Evolutionary conservation across 1,140 invertebrate genomes (phyloP).

Genomic region (Heliothis subflexa): DNA sequence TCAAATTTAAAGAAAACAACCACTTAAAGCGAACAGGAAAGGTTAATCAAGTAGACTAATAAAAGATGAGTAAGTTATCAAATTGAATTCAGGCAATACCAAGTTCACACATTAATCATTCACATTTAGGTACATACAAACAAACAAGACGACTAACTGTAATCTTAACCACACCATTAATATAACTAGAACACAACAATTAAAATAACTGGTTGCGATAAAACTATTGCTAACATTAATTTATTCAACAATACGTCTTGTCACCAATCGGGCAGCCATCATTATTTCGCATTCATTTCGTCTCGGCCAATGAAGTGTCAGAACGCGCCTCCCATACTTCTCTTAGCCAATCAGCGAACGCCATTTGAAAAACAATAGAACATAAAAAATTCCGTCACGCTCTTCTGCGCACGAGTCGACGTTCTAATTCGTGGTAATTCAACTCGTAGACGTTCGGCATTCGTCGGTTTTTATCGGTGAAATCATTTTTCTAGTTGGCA

Average conservation of each 20-base stretch:
- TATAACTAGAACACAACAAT: constrained; percentile 51
- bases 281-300: constrained; percentile 79
- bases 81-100: neutral
- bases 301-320: constrained; percentile 66
- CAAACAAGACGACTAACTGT: constrained; percentile 48
- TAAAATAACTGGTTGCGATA: constrained; percentile 53
- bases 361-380: constrained; percentile 85
- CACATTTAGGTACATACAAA: constrained; percentile 23
- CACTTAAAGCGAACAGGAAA: neutral
- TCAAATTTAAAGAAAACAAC: neutral
- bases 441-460: constrained; percentile 39
- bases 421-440: constrained; percentile 57
- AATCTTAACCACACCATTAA: constrained; percentile 34
- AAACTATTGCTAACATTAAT: constrained; percentile 64
- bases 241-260: constrained; percentile 79
- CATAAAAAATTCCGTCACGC: constrained; percentile 82
- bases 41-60: neutral
- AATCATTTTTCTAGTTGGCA: constrained; percentile 39
- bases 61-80: constrained; percentile 6
- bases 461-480: constrained; percentile 42
- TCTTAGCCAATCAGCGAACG: constrained; percentile 66
- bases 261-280: constrained; percentile 78
- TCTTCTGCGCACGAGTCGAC: constrained; percentile 68
- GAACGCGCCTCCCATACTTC: constrained; percentile 69
- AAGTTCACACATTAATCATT: constrained; percentile 30